Base-by-base conservation (phyloP, 1,140 invertebrate genomes). In the Drosophila obscura region DNA sequence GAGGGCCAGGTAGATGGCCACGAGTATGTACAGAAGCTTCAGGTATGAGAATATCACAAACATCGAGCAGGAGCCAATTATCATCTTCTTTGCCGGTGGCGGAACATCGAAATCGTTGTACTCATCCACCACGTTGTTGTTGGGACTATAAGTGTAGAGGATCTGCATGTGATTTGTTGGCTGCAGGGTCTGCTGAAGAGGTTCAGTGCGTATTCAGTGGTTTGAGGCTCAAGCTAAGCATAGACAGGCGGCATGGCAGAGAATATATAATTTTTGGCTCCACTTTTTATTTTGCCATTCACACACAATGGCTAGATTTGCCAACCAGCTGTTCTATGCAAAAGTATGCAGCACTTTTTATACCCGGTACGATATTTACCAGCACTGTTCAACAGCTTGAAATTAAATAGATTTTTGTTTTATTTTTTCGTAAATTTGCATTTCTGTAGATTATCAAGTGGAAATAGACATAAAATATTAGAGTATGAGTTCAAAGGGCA, bases 1-100 rank as follows among this genome's bases (percentile, higher is more conserved):
- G 22, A 91, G 62, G 2, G 90, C 83, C 57, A 91, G 55, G 49
- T 89, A 91, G 26, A 91, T 78, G 66, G 79, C 76, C 52, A 91
- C 76, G 56, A 91, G 85, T 58, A 91, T 87, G 41, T 91, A 91
- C 2, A 91, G 58, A 28, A 91, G 15, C 60, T 91, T 88, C 9
- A 91, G 72, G 44, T 91, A 91, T 28, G 77, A 87, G 57, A 91
- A 91, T 73, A 91, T 77, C 4, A 91, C 69, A 52, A 91, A 91
- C 90, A 91, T 91, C 39, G 81, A 91, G 22, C 89, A 91, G 16
- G 90, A 89, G 3, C 81, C 84, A 61, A 88, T 61, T 52, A 81
- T 73, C 51, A 89, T 66, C 28, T 66, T 77, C 5, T 77, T 73
- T 43, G 81, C 58, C 64, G 61, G 60, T 44, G 80, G 31, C 43